phyloP scores from a whole-genome alignment of 2,797 vertebrate genomes.

The Neopelma chrysocephalum region DNA sequence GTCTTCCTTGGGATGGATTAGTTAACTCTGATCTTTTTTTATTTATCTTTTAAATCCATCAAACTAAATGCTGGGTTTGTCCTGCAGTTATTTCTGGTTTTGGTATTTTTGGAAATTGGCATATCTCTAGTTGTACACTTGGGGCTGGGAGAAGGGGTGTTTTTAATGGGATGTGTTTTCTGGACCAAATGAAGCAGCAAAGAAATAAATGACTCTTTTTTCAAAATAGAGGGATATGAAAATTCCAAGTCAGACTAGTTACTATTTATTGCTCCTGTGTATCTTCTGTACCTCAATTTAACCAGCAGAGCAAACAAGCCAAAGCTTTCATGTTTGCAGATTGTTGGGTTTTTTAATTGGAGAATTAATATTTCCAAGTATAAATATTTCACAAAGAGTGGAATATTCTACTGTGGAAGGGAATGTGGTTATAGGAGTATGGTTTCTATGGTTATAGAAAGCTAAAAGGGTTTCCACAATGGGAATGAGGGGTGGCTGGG shows the following conservation, averaged over 20 bases:
- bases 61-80: not conserved
- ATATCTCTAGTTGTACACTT: not conserved
- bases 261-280: not conserved
- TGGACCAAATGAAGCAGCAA: not conserved
- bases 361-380: not conserved
- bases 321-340: not conserved
- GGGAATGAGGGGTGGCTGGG: not conserved
- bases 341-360: not conserved
- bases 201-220: not conserved
- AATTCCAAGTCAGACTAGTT: not conserved
- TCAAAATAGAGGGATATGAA: not conserved
- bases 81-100: not conserved
- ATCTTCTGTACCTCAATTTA: not conserved
- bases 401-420: not conserved
- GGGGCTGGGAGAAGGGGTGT: not conserved
- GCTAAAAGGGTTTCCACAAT: not conserved
- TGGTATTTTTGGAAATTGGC: conserved; percentile 27
- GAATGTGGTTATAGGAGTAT: not conserved
- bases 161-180: conserved; percentile 11
- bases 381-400: not conserved
- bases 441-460: too few species aligned
- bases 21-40: not conserved
- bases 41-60: not conserved
- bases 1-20: not conserved
- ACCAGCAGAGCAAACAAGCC: not conserved